Evolutionary conservation across 2,797 vertebrate species (phyloP).

Genomic region (Enteromius trimaculatus): DNA sequence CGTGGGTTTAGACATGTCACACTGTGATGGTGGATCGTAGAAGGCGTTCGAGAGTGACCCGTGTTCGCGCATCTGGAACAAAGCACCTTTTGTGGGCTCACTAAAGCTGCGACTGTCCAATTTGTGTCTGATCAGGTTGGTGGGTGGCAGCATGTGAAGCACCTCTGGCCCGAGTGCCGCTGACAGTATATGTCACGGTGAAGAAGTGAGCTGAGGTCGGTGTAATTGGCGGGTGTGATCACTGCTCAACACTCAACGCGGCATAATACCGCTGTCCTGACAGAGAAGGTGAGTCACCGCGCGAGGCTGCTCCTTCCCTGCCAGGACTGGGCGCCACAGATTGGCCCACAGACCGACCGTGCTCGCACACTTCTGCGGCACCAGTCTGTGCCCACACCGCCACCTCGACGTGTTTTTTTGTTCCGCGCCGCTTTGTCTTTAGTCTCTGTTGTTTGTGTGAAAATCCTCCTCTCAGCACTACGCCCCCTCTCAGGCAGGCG

Average conservation of each 20-base stretch:
- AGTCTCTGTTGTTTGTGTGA: slow-evolving; percentile 62
- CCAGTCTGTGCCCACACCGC: slow-evolving; percentile 53
- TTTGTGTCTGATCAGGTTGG: slow-evolving; percentile 41
- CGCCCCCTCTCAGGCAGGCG: slow-evolving; percentile 46
- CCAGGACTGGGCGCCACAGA: slow-evolving; percentile 57
- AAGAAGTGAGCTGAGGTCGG: slow-evolving; percentile 28
- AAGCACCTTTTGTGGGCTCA: slow-evolving; percentile 19
- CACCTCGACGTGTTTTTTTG: slow-evolving; percentile 57
- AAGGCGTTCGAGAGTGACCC: background rate
- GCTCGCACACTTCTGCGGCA: slow-evolving; percentile 61
- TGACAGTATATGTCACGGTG: slow-evolving; percentile 30
- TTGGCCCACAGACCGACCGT: slow-evolving; percentile 56
- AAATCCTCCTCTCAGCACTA: slow-evolving; percentile 54
- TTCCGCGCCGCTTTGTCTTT: slow-evolving; percentile 54
- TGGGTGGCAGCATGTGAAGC: slow-evolving; percentile 7
- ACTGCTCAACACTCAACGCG: slow-evolving; percentile 55
- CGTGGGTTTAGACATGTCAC: background rate
- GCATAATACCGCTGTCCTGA: slow-evolving; percentile 57
- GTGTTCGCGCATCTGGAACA: slow-evolving; percentile 26
- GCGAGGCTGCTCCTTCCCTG: slow-evolving; percentile 54
- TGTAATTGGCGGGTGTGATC: slow-evolving; percentile 50
- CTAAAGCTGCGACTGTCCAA: slow-evolving; percentile 42
- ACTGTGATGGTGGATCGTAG: slow-evolving; percentile 31
- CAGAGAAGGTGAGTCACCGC: slow-evolving; percentile 65
- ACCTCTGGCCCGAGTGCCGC: slow-evolving; percentile 40